phyloP scores from a whole-genome alignment of 1,140 invertebrate species.

The Mesaphorura yosii region DNA sequence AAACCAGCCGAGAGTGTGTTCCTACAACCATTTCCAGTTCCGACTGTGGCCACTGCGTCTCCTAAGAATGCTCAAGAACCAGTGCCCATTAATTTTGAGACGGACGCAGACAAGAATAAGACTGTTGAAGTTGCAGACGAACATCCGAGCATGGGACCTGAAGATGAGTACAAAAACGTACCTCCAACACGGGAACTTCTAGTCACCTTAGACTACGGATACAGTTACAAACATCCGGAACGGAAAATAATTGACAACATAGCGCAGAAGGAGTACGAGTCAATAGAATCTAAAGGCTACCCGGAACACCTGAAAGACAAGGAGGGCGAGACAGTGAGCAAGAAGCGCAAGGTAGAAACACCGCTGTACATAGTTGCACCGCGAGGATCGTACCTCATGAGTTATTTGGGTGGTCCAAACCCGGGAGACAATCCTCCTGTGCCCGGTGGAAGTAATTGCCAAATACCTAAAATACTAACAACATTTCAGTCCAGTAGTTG shows the following conservation, averaged over 20 bases:
- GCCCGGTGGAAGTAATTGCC: neutral
- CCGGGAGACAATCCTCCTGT: slow-evolving; percentile 2
- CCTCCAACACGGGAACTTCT: slow-evolving; percentile 20
- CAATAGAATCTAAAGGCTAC: slow-evolving; percentile 21
- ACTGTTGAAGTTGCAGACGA: too few relatives aligned
- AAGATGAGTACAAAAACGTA: slow-evolving; percentile 6
- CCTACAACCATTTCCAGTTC: slow-evolving; percentile 18
- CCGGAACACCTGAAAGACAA: slow-evolving; percentile 19
- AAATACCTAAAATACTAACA: neutral
- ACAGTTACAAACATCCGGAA: slow-evolving; percentile 26
- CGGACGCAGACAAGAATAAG: slow-evolving; percentile 8
- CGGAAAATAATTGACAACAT: slow-evolving; percentile 24
- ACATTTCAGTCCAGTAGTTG: too few relatives aligned
- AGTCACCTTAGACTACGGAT: slow-evolving; percentile 12
- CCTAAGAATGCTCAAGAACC: neutral
- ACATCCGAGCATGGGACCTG: neutral
- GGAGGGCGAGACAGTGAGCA: neutral
- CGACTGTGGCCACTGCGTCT: neutral
- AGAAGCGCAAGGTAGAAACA: slow-evolving; percentile 4
- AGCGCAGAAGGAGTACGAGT: slow-evolving; percentile 27
- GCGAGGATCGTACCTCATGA: slow-evolving; percentile 6
- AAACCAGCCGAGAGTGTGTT: neutral
- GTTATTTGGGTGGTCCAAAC: slow-evolving; percentile 12
- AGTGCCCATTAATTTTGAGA: slow-evolving; percentile 26
- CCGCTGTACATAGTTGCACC: slow-evolving; percentile 25